Conservation (phyloP, 2,888 invertebrate species). For the Chouioia cunea region DNA sequence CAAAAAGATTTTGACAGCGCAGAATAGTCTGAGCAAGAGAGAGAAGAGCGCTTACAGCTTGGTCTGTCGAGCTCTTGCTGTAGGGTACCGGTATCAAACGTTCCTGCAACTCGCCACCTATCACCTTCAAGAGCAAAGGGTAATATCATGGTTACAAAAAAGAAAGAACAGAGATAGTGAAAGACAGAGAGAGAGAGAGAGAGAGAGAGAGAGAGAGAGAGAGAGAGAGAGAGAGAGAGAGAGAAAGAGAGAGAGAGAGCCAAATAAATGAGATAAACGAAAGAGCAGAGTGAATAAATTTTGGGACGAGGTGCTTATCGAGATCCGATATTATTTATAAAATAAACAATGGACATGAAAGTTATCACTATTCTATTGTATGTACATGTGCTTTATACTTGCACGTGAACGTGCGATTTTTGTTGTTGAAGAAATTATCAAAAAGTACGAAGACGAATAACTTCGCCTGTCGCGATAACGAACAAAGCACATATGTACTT, state of each 20-base stretch:
- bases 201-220: conserved; percentile 37
- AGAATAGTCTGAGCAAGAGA: conserved; percentile 67
- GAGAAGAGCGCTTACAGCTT: conserved; percentile 92
- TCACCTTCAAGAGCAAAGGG: conserved; percentile 97
- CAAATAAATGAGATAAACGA: conserved; percentile 1
- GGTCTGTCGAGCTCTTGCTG: conserved; percentile 99
- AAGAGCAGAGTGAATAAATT: too few species aligned
- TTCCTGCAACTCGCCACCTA: conserved; percentile 99
- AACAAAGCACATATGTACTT: conserved; percentile 13
- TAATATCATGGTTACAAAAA: conserved; percentile 79
- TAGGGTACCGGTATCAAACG: conserved; percentile 99
- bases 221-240: conserved; percentile 30
- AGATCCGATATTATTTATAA: too few species aligned
- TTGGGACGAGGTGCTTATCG: too few species aligned
- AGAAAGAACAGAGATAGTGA: conserved; percentile 25
- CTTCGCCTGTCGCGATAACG: conserved; percentile 16
- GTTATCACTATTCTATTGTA: too few species aligned
- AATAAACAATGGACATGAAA: too few species aligned
- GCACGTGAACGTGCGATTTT: neutral
- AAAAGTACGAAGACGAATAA: neutral
- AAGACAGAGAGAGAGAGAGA: conserved; percentile 33
- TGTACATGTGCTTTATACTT: neutral
- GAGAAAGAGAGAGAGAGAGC: conserved; percentile 30
- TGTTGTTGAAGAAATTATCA: neutral
- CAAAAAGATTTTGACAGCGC: conserved; percentile 44